Base-by-base conservation (phyloP, 35 echinoderm and acorn worm genomes). In the Chiridota heheva region DNA sequence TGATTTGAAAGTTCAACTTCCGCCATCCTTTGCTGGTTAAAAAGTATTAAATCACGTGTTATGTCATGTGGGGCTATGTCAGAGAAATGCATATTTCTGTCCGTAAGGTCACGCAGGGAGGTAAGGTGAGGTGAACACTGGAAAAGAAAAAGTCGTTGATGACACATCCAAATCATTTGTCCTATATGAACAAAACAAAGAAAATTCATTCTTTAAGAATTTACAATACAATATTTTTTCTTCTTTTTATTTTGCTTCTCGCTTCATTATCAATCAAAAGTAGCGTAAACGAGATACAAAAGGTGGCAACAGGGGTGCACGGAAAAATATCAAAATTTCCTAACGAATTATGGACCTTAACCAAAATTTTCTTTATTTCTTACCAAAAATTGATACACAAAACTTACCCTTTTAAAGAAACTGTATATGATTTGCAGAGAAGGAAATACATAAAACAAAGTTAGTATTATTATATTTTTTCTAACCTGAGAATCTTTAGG, bases 11-110 rank as follows among this genome's bases (percentile, higher is more conserved):
- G 67, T 41, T 84, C 91, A n/a, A 94, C 81, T 66, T 95, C 91
- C 26, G 86, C 91, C 5, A 84, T 84, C 40, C 91, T 28, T 45
- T 95, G 86, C 46, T 95, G 85, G 36, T 95, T 95, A 13, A 95
- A 95, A 3, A 95, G 85, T 6, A 89, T 89, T 7, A 95, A 76
- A 69, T 95, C 91, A 36, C 91, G 69, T 60, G 86, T 95, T 70
- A 95, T 81, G 74, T 95, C 91, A 44, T 95, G 91, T 26, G 91
- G 80, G 1, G 91, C 91, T 6, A 95, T 95, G 44, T 95, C 91
- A 0, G 91, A 89, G 73, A 95, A 95, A 39, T 95, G 91, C 78
- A 95, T 88, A 1, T 84, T 60, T 41, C 80, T 73, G 44, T 70
- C 57, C 10, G 43, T 76, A 6, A 89, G 60, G 22, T 95, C 91